Evolutionary conservation across 2,113 vertebrate species (phyloP), one percentile per base, ranked within the genome.

Genomic region (Indicator indicator): DNA sequence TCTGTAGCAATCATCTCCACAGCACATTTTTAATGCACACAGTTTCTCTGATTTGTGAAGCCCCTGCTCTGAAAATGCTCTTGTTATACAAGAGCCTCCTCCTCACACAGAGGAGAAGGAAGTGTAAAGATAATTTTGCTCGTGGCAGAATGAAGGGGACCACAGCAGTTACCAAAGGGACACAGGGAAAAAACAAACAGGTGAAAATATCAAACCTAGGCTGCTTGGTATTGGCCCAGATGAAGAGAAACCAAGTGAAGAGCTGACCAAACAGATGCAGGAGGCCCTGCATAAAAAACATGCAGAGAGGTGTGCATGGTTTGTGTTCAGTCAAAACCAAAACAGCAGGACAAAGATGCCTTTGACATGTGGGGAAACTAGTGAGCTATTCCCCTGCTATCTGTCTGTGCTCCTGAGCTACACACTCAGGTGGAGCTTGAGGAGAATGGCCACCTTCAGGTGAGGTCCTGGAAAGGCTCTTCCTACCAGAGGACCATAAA

Each of bases 61-160:
- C n/a, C 84, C 16, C 74, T 89, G 78, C 56, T 87, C 42, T 85
- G 73, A 79, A 76, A 70, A 56, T 76, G 30, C 24, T 76, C 9
- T 28, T 69, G 11, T 87, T 62, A 18, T 9, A 63, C n/a, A 70
- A 82, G 52, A 79, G 18, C 38, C 56, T 50, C 21, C 52, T 40
- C 42, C 16, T 90, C 36, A 52, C 9, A 42, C 27, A 62, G 24
- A 65, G 33, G 21, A 38, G 2, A 68, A 78, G 48, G 68, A 76
- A 82, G 6, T 9, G 11, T 50, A 44, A 72, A 89, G 67, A 32
- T 48, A 78, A 28, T 55, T 60, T 86, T 84, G 16, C 68, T 79
- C 50, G 40, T 87, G 59, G 40, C 42, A 82, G 73, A 91, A 89
- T 18, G 16, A 68, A 93, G 9, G 5, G 20, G 23, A 65, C 19